A percentile compares a stretch with the other conserved stretches of the same genome.
phyloP scores from a whole-genome alignment of 2,113 vertebrate species.

The Lepus timidus region DNA sequence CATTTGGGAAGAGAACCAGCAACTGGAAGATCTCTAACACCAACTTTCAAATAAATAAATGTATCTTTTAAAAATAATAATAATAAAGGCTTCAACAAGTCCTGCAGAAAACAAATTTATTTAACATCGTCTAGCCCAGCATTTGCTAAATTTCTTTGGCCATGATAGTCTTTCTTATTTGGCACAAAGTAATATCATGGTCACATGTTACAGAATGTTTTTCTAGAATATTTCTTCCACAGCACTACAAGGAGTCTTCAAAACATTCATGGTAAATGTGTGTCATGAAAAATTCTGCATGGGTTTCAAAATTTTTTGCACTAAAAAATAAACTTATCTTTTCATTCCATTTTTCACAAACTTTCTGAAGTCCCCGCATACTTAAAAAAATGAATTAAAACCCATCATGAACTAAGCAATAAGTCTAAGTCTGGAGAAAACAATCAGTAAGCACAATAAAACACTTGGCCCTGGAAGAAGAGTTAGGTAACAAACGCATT shows the following conservation, averaged over 20 bases:
- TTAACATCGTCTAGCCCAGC: neutral
- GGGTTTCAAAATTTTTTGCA: no score
- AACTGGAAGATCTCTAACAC: no score
- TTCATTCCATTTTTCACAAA: no score
- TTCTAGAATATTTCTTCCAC: neutral
- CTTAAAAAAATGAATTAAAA: neutral
- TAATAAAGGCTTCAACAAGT: neutral
- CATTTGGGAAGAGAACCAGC: no score
- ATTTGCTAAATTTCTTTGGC: slow-evolving; percentile 12
- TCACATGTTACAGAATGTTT: neutral
- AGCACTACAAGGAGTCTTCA: neutral
- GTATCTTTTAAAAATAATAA: no score
- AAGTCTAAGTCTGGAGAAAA: neutral
- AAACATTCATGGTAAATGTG: no score
- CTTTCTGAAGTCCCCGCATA: neutral
- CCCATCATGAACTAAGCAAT: neutral
- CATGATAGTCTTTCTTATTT: neutral
- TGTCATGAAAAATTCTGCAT: no score
- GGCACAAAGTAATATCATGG: neutral
- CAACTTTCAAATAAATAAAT: no score
- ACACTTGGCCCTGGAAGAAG: neutral
- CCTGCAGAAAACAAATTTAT: neutral
- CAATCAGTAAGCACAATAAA: neutral
- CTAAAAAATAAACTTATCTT: no score
- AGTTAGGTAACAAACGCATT: neutral